Conservation (phyloP, 2,113 vertebrate species). For the Probosciger aterrimus region DNA sequence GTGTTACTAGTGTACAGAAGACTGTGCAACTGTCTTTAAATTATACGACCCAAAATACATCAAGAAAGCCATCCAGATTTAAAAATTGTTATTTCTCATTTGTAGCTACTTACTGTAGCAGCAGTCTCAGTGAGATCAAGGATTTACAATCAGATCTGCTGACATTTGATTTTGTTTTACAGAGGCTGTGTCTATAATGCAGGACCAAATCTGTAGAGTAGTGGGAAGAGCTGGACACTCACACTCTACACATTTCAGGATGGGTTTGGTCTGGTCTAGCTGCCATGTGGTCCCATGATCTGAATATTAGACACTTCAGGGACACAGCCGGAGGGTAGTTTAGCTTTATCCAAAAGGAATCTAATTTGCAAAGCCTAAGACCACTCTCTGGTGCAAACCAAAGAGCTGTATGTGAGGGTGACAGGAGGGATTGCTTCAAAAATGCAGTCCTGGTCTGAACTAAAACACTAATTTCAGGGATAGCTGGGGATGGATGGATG, state of each 20-base stretch:
- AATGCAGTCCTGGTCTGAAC: background rate
- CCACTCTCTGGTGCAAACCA: fast-evolving
- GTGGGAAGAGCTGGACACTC: background rate
- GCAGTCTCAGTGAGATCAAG: background rate
- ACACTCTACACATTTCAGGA: background rate
- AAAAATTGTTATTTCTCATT: background rate
- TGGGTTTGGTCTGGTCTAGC: background rate
- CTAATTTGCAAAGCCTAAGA: background rate
- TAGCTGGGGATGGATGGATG: background rate
- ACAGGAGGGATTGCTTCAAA: background rate
- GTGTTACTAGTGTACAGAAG: background rate
- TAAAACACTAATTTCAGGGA: background rate
- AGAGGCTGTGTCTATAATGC: background rate
- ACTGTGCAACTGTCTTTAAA: constrained; percentile 4
- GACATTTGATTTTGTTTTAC: background rate
- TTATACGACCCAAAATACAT: constrained; percentile 16
- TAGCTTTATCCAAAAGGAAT: background rate
- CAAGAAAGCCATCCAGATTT: constrained; percentile 8
- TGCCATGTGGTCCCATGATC: background rate
- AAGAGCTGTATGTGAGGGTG: background rate
- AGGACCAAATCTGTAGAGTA: background rate
- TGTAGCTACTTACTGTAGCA: background rate
- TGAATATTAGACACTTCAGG: background rate
- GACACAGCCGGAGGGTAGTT: background rate
- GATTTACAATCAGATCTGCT: background rate